These are phyloP conservation scores for Protodeltote pygarga DNA, from an alignment of 2,888 invertebrate species.

Conservation along the genomic window DNA sequence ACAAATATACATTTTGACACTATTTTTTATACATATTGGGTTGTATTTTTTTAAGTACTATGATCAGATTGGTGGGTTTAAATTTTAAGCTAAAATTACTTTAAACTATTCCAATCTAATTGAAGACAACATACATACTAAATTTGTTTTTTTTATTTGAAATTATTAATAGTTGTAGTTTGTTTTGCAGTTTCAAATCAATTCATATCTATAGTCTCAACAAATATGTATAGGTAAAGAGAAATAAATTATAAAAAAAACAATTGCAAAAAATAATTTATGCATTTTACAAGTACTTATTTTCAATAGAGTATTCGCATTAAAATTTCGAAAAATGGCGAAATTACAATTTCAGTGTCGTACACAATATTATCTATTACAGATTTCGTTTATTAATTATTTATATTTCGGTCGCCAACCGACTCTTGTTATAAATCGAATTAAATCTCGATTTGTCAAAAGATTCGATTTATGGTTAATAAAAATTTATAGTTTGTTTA, in stretches of 20 bases:
- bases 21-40: constrained; percentile 34
- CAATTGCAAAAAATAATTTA: constrained; percentile 33
- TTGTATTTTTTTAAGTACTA: constrained; percentile 24
- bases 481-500: background rate
- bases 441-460: constrained; percentile 4
- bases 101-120: background rate
- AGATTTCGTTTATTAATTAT: too few relatives aligned
- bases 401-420: background rate
- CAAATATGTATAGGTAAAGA: constrained; percentile 29
- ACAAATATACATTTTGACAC: constrained; percentile 78
- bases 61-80: constrained; percentile 64
- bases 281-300: constrained; percentile 23
- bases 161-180: background rate
- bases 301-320: constrained; percentile 8
- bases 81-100: constrained; percentile 22
- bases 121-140: too few relatives aligned
- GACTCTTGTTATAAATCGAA: background rate
- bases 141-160: background rate
- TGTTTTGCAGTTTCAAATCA: background rate
- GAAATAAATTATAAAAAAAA: constrained; percentile 46
- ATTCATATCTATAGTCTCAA: constrained; percentile 9
- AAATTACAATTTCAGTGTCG: constrained; percentile 18
- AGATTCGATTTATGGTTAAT: background rate
- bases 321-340: constrained; percentile 7
- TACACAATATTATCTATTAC: constrained; percentile 10